Evolutionary conservation across 23 tunicate species (phyloP).

Genomic region (Phallusia fumigata): DNA sequence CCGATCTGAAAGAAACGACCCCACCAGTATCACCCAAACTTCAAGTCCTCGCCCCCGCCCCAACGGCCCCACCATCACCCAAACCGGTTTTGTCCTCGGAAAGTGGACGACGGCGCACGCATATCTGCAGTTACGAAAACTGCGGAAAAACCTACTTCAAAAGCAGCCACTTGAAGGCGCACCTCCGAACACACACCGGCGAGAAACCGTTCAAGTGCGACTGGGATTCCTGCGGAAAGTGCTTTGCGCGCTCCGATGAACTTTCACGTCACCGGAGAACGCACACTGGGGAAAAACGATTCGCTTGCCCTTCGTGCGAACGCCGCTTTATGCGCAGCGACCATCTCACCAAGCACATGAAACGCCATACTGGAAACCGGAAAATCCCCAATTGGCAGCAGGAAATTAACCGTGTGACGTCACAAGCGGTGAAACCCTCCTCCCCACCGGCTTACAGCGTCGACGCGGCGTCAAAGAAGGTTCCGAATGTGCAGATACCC

Average conservation of each 20-base stretch:
- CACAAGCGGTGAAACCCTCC: background rate
- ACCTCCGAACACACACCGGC: conserved; percentile 96
- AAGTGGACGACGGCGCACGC: conserved; percentile 55
- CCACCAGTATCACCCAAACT: conserved; percentile 19
- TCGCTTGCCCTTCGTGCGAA: conserved; percentile 91
- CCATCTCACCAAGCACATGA: conserved; percentile 97
- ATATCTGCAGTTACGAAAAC: conserved; percentile 70
- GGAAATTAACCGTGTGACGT: conserved; percentile 63
- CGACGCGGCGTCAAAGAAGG: background rate
- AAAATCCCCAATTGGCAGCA: conserved; percentile 95
- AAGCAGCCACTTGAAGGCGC: conserved; percentile 95
- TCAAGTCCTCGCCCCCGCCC: conserved; percentile 18
- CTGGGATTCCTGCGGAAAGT: conserved; percentile 92
- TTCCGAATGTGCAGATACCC: background rate
- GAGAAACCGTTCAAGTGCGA: conserved; percentile 91
- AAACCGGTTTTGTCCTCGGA: conserved; percentile 19
- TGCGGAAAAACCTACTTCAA: conserved; percentile 98
- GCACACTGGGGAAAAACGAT: conserved; percentile 96
- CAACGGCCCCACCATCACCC: background rate
- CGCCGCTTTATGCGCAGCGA: conserved; percentile 97
- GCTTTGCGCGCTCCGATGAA: conserved; percentile 96
- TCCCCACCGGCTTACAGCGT: background rate
- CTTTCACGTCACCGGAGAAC: conserved; percentile 92
- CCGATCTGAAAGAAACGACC: background rate
- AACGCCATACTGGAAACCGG: conserved; percentile 81